Conservation (phyloP, 2,113 vertebrate genomes). For the Picathartes gymnocephalus region DNA sequence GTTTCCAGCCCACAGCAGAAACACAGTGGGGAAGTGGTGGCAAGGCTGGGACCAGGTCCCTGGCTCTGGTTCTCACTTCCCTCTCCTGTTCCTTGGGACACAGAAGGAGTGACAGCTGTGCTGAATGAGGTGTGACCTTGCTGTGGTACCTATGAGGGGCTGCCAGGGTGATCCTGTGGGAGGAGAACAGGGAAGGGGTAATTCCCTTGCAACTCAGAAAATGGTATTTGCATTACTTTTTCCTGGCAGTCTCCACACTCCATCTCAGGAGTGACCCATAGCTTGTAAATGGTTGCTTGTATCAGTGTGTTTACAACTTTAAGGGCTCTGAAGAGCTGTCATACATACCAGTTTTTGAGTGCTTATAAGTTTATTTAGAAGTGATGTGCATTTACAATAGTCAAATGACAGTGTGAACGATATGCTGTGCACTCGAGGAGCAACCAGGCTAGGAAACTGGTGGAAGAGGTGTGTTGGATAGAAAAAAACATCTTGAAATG, state of each 20-base stretch:
- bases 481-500: background rate
- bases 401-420: background rate
- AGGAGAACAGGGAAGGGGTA: background rate
- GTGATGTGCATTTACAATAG: background rate
- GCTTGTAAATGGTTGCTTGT: background rate
- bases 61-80: background rate
- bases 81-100: background rate
- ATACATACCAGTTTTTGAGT: background rate
- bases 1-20: background rate
- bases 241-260: background rate
- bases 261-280: background rate
- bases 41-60: background rate
- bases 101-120: background rate
- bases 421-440: background rate
- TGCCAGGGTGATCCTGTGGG: background rate
- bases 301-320: background rate
- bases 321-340: background rate
- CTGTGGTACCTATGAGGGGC: background rate
- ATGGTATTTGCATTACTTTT: background rate
- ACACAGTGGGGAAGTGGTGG: rapidly evolving
- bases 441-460: rapidly evolving
- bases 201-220: background rate
- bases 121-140: background rate
- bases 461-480: background rate
- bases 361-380: background rate